Evolutionary conservation across 2,113 vertebrate species (phyloP).

Genomic region (Carollia perspicillata): DNA sequence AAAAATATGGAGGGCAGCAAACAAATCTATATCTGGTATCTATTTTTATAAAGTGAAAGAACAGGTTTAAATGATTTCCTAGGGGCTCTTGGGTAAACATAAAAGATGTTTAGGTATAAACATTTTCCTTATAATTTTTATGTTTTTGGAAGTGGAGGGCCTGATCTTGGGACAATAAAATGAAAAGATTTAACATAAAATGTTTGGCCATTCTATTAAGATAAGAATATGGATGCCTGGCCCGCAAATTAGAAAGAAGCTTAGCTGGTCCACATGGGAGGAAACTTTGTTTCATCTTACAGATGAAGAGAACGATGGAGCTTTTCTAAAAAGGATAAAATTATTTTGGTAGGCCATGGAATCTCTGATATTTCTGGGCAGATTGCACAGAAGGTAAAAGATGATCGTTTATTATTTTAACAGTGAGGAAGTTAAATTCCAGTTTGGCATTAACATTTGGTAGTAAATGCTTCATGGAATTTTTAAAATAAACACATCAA

Average conservation of each 20-base stretch:
- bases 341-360: neutral
- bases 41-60: neutral
- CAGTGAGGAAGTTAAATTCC: slow-evolving; percentile 38
- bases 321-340: slow-evolving; percentile 23
- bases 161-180: neutral
- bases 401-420: slow-evolving; percentile 42
- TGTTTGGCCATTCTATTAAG: neutral
- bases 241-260: neutral
- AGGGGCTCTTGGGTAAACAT: neutral
- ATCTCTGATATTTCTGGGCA: neutral
- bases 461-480: slow-evolving; percentile 36
- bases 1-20: neutral
- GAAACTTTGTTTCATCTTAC: neutral
- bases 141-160: neutral
- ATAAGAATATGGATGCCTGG: neutral
- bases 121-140: neutral
- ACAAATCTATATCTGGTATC: neutral
- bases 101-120: neutral
- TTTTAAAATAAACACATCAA: slow-evolving; percentile 46
- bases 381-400: slow-evolving; percentile 53
- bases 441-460: slow-evolving; percentile 36
- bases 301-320: slow-evolving; percentile 11
- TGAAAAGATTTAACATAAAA: neutral
- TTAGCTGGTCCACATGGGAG: neutral
- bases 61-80: neutral